Base-by-base conservation (phyloP, 1,140 invertebrate genomes). In the Hypsibius dujardini region DNA sequence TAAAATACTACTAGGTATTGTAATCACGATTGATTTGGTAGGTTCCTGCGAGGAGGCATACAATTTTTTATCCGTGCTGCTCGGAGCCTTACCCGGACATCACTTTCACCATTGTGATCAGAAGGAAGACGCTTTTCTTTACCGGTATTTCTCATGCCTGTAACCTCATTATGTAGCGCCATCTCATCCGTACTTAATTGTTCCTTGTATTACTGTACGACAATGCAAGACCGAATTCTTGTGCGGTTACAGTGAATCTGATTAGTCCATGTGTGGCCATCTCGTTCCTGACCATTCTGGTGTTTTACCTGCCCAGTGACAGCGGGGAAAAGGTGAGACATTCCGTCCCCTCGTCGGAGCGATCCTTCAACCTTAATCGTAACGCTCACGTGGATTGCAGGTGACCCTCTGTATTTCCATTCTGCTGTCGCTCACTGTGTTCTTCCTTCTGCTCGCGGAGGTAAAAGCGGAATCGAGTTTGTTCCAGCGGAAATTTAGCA, bases 231-330 rank as follows among this genome's bases (percentile, higher is more conserved):
- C 28, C 28, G 28, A 28, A 28, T 28, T 28, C 28, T 28, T 28
- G 28, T 28, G 28, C 28, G n/a, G 7, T 67, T 45, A 42, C 62
- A 42, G 90, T 95, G 75, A 96, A 95, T 79, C 84, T 95, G 72
- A 95, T 95, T 76, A 92, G 95, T 76, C 92, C 92, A 46, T 95
- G 91, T 78, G 91, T 96, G 62, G 92, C 91, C 71, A 93, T 94
- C 76, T 95, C 93, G 47, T 97, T 96, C 81, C 85, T 98, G 42
- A 96, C 95, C 69, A 90, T 98, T 28, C 83, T 98, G 46, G 96
- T 98, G 72, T 99, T 99, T 82, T 98, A 98, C 80, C 80, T 99
- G 75, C 96, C 96, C 47, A 95, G 92, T 70, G 93, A 98, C 81
- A 95, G 91, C 59, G 93, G 95, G 71, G 95, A 98, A 80, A 96